Conservation (phyloP, 2,888 invertebrate species). For the Bugulina stolonifera region DNA sequence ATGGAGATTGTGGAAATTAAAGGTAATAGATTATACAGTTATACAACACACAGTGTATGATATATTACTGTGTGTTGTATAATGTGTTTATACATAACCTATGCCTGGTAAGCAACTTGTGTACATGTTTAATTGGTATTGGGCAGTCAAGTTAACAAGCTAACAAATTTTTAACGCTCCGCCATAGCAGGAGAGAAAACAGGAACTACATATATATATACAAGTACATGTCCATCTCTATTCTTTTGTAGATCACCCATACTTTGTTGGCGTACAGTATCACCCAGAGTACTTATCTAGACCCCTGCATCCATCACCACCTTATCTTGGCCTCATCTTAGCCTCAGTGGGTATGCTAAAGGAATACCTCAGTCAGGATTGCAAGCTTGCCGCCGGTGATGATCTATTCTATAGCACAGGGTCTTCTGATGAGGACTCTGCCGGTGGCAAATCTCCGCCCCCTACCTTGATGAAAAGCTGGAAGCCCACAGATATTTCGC, state of each 20-base stretch:
- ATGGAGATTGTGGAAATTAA: constrained; percentile 91
- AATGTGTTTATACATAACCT: too few species aligned
- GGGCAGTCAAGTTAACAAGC: too few species aligned
- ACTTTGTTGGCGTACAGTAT: constrained; percentile 90
- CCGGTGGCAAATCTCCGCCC: background rate
- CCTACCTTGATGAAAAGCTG: background rate
- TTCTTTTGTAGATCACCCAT: constrained; percentile 86
- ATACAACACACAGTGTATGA: too few species aligned
- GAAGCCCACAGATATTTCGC: too few species aligned
- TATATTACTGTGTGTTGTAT: too few species aligned
- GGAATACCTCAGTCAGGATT: constrained; percentile 51
- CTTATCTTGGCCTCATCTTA: constrained; percentile 86
- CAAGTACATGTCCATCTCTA: too few species aligned
- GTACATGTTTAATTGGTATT: too few species aligned
- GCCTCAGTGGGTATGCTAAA: constrained; percentile 78
- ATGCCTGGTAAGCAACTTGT: too few species aligned
- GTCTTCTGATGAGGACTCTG: constrained; percentile 28
- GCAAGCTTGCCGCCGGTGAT: constrained; percentile 40
- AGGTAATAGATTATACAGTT: constrained; percentile 40
- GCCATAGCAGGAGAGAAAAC: too few species aligned
- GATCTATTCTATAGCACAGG: constrained; percentile 21
- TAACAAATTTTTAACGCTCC: too few species aligned
- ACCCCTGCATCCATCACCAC: constrained; percentile 71
- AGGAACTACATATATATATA: too few species aligned
- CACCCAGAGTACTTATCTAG: constrained; percentile 95